Conservation (phyloP, 2,797 vertebrate species). For the Cottoperca gobio region DNA sequence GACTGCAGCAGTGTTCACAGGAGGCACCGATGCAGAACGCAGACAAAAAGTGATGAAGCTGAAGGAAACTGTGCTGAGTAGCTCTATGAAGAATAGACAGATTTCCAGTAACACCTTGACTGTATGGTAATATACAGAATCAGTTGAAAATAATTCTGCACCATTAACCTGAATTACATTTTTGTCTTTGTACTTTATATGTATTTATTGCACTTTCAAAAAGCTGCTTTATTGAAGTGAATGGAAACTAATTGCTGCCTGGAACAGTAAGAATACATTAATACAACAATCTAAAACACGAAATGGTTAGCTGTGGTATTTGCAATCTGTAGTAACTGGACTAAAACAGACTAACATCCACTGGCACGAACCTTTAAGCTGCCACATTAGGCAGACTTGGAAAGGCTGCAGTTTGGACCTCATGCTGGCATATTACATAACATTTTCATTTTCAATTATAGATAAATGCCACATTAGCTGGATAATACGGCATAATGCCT, state of each 20-base stretch:
- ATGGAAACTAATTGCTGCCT: neutral
- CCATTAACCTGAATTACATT: constrained; percentile 2
- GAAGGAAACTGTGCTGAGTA: neutral
- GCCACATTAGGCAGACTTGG: constrained; percentile 14
- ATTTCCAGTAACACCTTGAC: neutral
- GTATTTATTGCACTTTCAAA: neutral
- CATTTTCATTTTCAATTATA: constrained; percentile 54
- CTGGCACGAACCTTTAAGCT: constrained; percentile 16
- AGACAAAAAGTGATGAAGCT: neutral
- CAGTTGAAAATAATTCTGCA: neutral
- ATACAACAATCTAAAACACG: neutral
- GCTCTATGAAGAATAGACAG: neutral
- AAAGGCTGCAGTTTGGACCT: constrained; percentile 34
- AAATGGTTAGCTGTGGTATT: neutral
- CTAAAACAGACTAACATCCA: constrained; percentile 16
- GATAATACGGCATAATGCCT: constrained; percentile 32
- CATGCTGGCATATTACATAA: constrained; percentile 59
- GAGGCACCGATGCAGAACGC: neutral
- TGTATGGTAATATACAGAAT: too few species aligned
- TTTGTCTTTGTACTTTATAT: too few species aligned
- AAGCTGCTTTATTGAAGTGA: neutral
- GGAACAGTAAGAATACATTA: neutral
- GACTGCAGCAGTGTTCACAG: constrained; percentile 19
- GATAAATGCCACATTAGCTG: constrained; percentile 60
- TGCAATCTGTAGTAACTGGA: neutral